Base-by-base conservation (phyloP, 1,140 invertebrate species). In the Drosophila sproati region DNA sequence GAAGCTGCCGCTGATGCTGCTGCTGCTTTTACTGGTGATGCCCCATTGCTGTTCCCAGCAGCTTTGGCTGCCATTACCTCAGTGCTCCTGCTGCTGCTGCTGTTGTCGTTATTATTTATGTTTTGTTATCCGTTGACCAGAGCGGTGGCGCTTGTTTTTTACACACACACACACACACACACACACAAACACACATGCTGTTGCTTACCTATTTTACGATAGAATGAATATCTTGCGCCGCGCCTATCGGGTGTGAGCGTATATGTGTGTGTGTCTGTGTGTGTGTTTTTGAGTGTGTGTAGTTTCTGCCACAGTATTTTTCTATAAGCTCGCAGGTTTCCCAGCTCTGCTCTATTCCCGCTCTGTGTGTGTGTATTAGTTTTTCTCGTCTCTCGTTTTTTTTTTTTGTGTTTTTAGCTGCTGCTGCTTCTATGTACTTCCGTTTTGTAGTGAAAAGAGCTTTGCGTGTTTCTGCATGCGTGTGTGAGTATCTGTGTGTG, bases 51-150 rank as follows among this genome's bases (percentile, higher is more conserved):
- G 56, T 5, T 41, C n/a, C 50, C 69, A 70, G 67, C 62, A 55
- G 71, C 73, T 66, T 47, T 67, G 59, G 72, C 76, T 68, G 35
- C 7, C 35, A 48, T 57, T 67, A 57, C 62, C 59, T 43, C n/a
- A n/a, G 39, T n/a, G 10, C 64, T 39, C 8, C 56, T 35, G 35
- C 50, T 41, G 28, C 69, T 63, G 70, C 62, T 73, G 69, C 55
- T 47, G 28, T 73, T 78, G 82, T 82, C 79, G 88, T 91, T 91
- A 91, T 91, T 91, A 91, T 91, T 91, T 91, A 91, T 91, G 88
- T 82, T 88, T 88, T 85, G 88, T 91, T 91, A 91, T 91, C 88
- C 80, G 88, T 85, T 89, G 88, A 83, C 88, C 89, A 91, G 85
- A 91, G 85, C 78, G 62, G 83, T 82, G 80, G 73, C 71, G 73